Conservation (phyloP, 2,113 vertebrate genomes). For the Siphamia tubifer region DNA sequence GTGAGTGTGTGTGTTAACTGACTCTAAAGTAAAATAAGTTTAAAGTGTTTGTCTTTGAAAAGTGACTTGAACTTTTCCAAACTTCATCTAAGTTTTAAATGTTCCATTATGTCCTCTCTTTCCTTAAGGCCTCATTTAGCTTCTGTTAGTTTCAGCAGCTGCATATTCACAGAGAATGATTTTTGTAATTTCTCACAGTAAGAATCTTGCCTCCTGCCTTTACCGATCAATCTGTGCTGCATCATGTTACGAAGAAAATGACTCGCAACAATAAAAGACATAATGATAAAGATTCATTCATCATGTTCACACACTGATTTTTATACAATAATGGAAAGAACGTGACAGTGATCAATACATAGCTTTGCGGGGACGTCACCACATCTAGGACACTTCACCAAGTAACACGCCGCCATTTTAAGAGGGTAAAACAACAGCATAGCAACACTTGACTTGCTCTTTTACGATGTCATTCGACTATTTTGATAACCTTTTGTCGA, state of each 20-base stretch:
- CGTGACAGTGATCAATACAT: not conserved
- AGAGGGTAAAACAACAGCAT: too few relatives aligned
- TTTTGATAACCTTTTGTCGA: too few relatives aligned
- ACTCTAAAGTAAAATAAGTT: too few relatives aligned
- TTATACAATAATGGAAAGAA: not conserved
- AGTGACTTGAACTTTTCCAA: too few relatives aligned
- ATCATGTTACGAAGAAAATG: not conserved
- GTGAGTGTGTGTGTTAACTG: too few relatives aligned
- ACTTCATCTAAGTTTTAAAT: too few relatives aligned
- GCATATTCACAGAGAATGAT: not conserved
- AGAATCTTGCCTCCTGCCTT: not conserved
- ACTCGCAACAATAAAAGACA: not conserved
- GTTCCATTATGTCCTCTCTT: not conserved
- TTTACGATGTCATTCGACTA: too few relatives aligned
- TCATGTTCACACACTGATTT: not conserved
- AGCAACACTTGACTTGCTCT: too few relatives aligned
- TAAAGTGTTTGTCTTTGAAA: too few relatives aligned
- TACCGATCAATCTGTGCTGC: constrained; percentile 1
- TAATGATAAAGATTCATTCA: not conserved
- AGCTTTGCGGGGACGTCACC: too few relatives aligned
- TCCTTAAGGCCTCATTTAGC: not conserved
- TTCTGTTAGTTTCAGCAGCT: not conserved
- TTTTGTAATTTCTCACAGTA: not conserved
- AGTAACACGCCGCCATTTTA: too few relatives aligned
- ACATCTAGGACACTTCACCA: too few relatives aligned